Evolutionary conservation across 2,113 vertebrate species (phyloP).

Genomic region (Phaethon lepturus): DNA sequence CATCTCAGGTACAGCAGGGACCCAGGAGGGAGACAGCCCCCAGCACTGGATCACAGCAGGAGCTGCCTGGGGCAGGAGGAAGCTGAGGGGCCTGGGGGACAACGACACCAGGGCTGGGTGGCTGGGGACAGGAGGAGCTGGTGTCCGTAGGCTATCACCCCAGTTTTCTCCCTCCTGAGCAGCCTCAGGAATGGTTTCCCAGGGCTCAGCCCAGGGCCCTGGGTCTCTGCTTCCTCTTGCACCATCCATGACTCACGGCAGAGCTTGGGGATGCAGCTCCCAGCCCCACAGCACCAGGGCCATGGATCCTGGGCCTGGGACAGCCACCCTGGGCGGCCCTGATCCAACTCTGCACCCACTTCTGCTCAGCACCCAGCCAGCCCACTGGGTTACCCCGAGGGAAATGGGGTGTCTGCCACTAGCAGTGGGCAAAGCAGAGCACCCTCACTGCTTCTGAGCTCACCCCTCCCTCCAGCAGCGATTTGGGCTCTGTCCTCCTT

Average conservation of each 20-base stretch:
- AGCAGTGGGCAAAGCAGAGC: neutral
- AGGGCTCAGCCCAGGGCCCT: neutral
- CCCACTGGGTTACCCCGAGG: neutral
- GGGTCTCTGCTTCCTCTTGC: neutral
- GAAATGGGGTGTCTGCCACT: neutral
- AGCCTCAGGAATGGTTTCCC: neutral
- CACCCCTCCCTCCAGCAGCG: neutral
- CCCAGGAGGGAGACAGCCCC: neutral
- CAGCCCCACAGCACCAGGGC: neutral
- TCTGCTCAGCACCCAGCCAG: neutral
- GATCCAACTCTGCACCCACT: neutral
- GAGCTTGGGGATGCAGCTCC: neutral
- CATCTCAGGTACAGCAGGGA: neutral
- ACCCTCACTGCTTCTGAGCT: neutral
- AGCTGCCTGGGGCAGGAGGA: slow-evolving; percentile 57
- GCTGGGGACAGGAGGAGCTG: neutral
- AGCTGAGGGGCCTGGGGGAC: neutral
- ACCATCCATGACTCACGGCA: neutral
- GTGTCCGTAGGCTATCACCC: neutral
- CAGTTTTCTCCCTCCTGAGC: neutral
- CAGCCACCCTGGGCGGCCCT: neutral
- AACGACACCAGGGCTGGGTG: neutral
- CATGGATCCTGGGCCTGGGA: neutral
- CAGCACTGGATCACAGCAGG: neutral
- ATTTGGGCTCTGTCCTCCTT: neutral